Evolutionary conservation across 2,797 vertebrate species (phyloP).

Genomic region (Sphenodon punctatus): DNA sequence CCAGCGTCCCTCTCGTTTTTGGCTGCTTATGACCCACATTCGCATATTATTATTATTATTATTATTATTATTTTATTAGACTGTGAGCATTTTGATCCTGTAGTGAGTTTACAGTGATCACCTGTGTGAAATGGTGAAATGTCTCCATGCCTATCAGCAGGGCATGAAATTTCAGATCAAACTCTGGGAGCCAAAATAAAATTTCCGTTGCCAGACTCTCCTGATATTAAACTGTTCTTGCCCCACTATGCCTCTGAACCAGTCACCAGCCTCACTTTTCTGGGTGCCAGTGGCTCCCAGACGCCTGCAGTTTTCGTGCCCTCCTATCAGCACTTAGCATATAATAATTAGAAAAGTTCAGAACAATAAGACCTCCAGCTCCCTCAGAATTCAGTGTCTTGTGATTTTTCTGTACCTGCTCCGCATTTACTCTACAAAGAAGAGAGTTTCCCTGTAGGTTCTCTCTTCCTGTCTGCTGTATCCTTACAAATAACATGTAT

Average conservation of each 20-base stretch:
- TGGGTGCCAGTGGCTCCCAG: too few relatives aligned
- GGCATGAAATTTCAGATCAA: too few relatives aligned
- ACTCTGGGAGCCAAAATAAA: too few relatives aligned
- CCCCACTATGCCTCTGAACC: too few relatives aligned
- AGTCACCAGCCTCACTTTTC: too few relatives aligned
- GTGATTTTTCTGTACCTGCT: not conserved
- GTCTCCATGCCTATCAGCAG: not conserved
- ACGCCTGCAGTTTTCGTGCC: too few relatives aligned
- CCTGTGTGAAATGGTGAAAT: too few relatives aligned
- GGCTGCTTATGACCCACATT: not conserved
- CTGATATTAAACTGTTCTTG: too few relatives aligned
- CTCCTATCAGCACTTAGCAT: constrained; percentile 5
- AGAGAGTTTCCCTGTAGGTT: not conserved
- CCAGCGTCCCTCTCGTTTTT: not conserved
- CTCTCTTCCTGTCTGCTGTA: not conserved
- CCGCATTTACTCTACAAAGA: not conserved
- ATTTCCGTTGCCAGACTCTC: too few relatives aligned
- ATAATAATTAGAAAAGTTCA: not conserved
- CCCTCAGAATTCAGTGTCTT: accelerated
- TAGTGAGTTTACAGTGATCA: too few relatives aligned
- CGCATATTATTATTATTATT: too few relatives aligned
- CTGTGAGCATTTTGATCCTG: not conserved
- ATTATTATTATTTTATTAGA: not conserved
- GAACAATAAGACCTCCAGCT: not conserved
- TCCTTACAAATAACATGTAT: not conserved